Evolutionary conservation across 2,797 vertebrate species (phyloP).

Genomic region (Mus spretus): DNA sequence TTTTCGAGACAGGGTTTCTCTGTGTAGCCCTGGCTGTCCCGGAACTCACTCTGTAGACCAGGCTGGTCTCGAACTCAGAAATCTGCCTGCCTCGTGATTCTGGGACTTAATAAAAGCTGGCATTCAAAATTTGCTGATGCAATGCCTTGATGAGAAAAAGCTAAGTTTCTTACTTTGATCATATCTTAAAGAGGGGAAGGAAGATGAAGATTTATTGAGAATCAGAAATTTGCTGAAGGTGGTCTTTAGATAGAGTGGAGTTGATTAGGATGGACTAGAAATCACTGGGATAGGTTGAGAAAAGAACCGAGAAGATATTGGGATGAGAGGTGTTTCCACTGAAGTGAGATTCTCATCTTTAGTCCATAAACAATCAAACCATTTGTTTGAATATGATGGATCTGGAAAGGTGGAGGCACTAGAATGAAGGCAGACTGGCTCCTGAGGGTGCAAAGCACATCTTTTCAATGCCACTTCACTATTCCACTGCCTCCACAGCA

Average conservation of each 20-base stretch:
- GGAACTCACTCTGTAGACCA: no score
- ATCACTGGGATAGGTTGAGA: not conserved
- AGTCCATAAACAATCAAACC: not conserved
- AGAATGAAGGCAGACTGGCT: not conserved
- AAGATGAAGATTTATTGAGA: conserved; percentile 41
- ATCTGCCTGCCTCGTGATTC: not conserved
- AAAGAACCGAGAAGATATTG: conserved; percentile 48
- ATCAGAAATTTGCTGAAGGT: conserved; percentile 40
- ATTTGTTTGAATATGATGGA: not conserved
- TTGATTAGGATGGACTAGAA: conserved; percentile 39
- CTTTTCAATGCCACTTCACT: no score
- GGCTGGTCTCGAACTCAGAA: no score
- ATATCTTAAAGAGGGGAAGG: conserved; percentile 3
- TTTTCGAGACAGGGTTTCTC: no score
- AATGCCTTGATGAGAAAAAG: conserved; percentile 29
- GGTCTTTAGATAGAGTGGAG: conserved; percentile 7
- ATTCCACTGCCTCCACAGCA: no score
- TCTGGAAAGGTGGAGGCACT: conserved; percentile 17
- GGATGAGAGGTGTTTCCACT: conserved; percentile 23
- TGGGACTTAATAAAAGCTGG: conserved; percentile 32
- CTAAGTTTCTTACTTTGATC: conserved; percentile 8
- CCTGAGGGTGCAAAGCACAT: no score
- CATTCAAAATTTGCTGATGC: not conserved
- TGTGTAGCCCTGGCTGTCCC: no score
- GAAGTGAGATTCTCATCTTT: conserved; percentile 10